Evolutionary conservation across 2,113 vertebrate species (phyloP).

Genomic region (Toxostoma redivivum): DNA sequence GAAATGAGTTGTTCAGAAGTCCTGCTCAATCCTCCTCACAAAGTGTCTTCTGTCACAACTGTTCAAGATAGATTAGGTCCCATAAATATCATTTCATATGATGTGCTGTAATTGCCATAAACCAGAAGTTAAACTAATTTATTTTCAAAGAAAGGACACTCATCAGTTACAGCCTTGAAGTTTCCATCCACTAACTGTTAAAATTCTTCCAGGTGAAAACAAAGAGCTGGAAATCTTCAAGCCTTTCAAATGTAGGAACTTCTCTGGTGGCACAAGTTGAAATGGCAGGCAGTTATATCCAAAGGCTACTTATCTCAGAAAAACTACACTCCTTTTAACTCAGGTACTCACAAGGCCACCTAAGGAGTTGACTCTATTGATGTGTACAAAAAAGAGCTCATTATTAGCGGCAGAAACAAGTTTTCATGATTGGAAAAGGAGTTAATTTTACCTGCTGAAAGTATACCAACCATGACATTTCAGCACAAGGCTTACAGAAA

Average conservation of each 20-base stretch:
- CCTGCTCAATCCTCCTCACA: background rate
- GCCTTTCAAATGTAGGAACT: background rate
- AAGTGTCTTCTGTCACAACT: background rate
- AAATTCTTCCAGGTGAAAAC: background rate
- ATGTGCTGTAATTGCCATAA: background rate
- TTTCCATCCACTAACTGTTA: background rate
- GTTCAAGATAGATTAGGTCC: background rate
- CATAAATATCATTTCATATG: background rate
- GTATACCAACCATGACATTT: background rate
- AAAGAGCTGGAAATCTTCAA: background rate
- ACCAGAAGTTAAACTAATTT: background rate
- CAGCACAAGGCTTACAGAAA: slow-evolving; percentile 3
- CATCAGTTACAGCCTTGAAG: background rate
- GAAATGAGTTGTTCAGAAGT: background rate
- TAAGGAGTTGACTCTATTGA: background rate
- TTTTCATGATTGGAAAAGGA: background rate
- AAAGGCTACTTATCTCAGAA: background rate
- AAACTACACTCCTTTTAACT: background rate
- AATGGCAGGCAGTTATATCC: background rate
- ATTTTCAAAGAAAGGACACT: background rate
- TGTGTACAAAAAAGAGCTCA: background rate
- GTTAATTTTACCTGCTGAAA: background rate
- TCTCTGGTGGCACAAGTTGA: background rate
- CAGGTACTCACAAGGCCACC: background rate
- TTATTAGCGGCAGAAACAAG: background rate